phyloP scores from a whole-genome alignment of 2,113 vertebrate genomes.

The Fregata magnificens region DNA sequence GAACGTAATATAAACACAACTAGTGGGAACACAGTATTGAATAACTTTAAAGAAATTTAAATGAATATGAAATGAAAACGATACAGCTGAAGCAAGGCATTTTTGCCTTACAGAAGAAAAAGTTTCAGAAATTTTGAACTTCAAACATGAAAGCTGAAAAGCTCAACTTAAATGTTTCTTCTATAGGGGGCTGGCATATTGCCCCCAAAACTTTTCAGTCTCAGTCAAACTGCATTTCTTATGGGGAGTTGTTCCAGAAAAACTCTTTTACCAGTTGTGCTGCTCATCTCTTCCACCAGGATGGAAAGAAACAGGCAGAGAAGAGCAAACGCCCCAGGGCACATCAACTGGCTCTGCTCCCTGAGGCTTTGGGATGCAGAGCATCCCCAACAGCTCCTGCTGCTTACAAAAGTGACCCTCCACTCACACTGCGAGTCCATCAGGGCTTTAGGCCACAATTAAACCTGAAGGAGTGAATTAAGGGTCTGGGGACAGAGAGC shows the following conservation, averaged over 20 bases:
- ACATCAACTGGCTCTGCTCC: background rate
- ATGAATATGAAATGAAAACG: background rate
- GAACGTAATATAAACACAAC: conserved; percentile 6
- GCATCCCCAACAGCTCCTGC: background rate
- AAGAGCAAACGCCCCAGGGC: background rate
- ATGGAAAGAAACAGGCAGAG: background rate
- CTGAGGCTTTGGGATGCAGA: background rate
- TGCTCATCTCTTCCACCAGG: fast-evolving
- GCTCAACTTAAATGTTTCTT: background rate
- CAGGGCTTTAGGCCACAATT: background rate
- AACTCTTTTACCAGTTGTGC: background rate
- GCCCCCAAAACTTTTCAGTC: background rate
- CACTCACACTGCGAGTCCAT: background rate
- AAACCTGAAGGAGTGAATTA: background rate
- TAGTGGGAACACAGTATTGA: background rate
- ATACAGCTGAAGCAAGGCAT: background rate
- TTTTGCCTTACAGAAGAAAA: background rate
- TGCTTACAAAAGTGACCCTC: background rate
- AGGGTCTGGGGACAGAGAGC: background rate
- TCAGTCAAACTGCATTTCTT: background rate
- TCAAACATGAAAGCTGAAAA: background rate
- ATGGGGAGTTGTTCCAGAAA: background rate
- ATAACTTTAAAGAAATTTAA: background rate
- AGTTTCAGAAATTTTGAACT: background rate
- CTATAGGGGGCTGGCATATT: background rate